These are phyloP conservation scores for Dermatemys mawii DNA, from an alignment of 2,113 vertebrate species.

Conservation along the genomic window DNA sequence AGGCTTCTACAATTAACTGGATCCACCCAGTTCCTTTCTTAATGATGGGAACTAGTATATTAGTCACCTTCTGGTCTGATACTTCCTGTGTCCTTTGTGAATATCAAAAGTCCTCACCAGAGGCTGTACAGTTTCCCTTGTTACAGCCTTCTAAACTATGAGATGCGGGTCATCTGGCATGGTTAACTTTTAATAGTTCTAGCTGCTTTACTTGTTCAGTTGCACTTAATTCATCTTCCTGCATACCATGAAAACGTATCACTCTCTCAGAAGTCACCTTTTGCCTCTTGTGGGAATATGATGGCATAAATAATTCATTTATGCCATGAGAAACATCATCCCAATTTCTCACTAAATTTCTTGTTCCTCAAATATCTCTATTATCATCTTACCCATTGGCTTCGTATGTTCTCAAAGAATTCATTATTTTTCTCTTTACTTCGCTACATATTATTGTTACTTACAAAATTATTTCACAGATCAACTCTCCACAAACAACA, in stretches of 20 bases:
- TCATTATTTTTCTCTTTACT: not conserved
- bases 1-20: not conserved
- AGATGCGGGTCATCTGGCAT: not conserved
- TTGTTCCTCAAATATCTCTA: not conserved
- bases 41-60: not conserved
- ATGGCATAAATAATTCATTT: not conserved
- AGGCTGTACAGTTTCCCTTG: not conserved
- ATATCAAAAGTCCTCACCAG: not conserved
- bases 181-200: not conserved
- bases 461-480: not conserved
- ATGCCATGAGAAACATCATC: not conserved
- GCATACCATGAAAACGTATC: not conserved
- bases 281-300: not conserved
- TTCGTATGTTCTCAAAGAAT: not conserved
- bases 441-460: not conserved
- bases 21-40: rapidly evolving
- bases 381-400: not conserved
- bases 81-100: not conserved
- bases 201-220: not conserved
- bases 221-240: not conserved
- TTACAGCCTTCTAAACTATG: not conserved
- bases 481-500: not conserved
- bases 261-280: not conserved
- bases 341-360: not conserved
- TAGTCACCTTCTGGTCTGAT: rapidly evolving